phyloP scores from a whole-genome alignment of 2,888 invertebrate genomes.

The Prosapia bicincta region DNA sequence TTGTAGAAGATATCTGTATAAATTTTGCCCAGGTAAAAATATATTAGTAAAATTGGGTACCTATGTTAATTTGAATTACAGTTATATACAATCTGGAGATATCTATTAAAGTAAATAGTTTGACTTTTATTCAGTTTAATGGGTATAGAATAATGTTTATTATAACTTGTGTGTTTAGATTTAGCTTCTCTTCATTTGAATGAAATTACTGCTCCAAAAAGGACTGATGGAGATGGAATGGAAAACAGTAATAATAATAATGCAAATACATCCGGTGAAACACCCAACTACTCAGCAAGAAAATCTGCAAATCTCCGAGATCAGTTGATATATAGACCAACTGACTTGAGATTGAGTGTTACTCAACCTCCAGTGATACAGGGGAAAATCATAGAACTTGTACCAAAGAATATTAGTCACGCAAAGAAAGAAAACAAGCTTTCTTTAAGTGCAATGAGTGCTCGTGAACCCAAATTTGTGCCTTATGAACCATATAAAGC shows the following conservation, averaged over 20 bases:
- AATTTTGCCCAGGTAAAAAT: too few relatives aligned
- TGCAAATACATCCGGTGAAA: slow-evolving; percentile 39
- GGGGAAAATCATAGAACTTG: slow-evolving; percentile 56
- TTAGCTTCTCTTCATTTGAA: slow-evolving; percentile 5
- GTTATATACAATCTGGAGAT: too few relatives aligned
- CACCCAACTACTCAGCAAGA: slow-evolving; percentile 40
- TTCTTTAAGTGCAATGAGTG: slow-evolving; percentile 41
- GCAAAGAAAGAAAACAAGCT: slow-evolving; percentile 52
- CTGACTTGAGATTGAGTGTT: slow-evolving; percentile 44
- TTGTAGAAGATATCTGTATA: too few relatives aligned
- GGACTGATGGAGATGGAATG: slow-evolving; percentile 79
- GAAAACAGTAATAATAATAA: slow-evolving; percentile 51
- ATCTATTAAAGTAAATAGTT: too few relatives aligned
- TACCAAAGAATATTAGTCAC: slow-evolving; percentile 59
- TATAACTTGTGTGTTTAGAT: too few relatives aligned
- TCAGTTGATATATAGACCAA: slow-evolving; percentile 47
- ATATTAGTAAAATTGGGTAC: too few relatives aligned
- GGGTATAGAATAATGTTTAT: too few relatives aligned
- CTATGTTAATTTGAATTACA: too few relatives aligned
- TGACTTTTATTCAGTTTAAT: too few relatives aligned
- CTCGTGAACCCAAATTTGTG: slow-evolving; percentile 73
- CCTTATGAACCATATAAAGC: slow-evolving; percentile 88
- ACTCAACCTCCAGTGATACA: slow-evolving; percentile 51
- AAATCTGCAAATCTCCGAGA: slow-evolving; percentile 33
- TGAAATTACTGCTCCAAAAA: slow-evolving; percentile 39